These are phyloP conservation scores for Colistium nudipinnis DNA, from an alignment of 2,113 vertebrate genomes.

Conservation along the genomic window DNA sequence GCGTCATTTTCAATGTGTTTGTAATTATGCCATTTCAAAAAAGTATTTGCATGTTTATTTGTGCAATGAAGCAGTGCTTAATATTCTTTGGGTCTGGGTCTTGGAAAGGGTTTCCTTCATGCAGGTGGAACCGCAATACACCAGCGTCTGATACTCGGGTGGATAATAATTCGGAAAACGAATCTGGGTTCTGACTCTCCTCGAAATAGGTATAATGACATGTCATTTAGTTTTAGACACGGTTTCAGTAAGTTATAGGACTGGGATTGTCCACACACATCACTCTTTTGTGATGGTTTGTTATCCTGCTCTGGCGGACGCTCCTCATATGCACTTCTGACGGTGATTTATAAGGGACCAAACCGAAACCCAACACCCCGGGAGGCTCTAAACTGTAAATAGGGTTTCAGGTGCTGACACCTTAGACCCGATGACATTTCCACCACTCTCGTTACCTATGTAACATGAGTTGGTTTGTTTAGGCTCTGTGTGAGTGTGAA, in stretches of 20 bases:
- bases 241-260: constrained; percentile 29
- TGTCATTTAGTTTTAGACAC: constrained; percentile 56
- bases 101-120: constrained; percentile 14
- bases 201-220: constrained; percentile 54
- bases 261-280: constrained; percentile 33
- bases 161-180: constrained; percentile 32
- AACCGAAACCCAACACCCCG: constrained; percentile 34
- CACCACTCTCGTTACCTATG: constrained; percentile 13
- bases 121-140: constrained; percentile 35
- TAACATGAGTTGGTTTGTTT: constrained; percentile 10
- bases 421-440: constrained; percentile 4
- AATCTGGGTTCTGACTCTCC: constrained; percentile 47
- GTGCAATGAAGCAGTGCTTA: constrained; percentile 51
- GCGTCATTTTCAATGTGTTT: constrained; percentile 43
- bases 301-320: constrained; percentile 38
- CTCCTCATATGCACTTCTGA: constrained; percentile 28
- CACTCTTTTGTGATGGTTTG: constrained; percentile 32
- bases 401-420: constrained; percentile 31
- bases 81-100: constrained; percentile 46
- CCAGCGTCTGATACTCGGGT: constrained; percentile 25
- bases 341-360: constrained; percentile 55
- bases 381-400: constrained; percentile 26
- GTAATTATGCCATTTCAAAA: constrained; percentile 46
- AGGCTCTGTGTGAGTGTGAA: constrained; percentile 4
- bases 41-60: constrained; percentile 38